phyloP scores from a whole-genome alignment of 2,113 vertebrate genomes.

The Sinocyclocheilus rhinocerous region DNA sequence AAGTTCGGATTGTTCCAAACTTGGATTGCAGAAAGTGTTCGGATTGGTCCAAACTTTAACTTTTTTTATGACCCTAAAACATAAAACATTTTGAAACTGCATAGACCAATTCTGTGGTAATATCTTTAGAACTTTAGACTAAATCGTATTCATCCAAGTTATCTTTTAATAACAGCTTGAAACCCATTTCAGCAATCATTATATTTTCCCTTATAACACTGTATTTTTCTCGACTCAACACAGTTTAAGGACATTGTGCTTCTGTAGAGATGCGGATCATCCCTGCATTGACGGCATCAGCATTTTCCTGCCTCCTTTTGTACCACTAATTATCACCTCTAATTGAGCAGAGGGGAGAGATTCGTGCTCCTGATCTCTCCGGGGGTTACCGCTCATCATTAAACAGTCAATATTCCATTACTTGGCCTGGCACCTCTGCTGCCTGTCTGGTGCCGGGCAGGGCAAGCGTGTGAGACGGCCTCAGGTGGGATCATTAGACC shows the following conservation, averaged over 20 bases:
- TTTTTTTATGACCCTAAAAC: too few relatives aligned
- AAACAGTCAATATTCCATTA: conserved; percentile 40
- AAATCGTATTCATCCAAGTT: background rate
- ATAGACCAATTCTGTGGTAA: background rate
- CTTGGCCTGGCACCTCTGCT: conserved; percentile 32
- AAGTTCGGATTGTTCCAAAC: too few relatives aligned
- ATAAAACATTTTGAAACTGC: background rate
- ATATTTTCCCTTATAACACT: background rate
- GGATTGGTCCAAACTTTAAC: background rate
- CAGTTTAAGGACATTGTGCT: background rate
- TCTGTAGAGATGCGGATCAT: conserved; percentile 11
- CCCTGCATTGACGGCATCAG: conserved; percentile 29
- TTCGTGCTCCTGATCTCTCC: conserved; percentile 21
- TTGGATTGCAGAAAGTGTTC: background rate
- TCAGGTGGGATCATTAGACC: conserved; percentile 51
- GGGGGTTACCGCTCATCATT: conserved; percentile 33
- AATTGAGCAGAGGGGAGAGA: conserved; percentile 44
- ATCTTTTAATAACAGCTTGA: background rate
- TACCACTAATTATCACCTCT: conserved; percentile 52
- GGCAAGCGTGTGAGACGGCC: conserved; percentile 45
- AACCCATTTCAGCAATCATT: background rate
- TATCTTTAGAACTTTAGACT: too few relatives aligned
- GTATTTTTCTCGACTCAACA: background rate
- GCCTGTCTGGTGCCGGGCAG: conserved; percentile 22
- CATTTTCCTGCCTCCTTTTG: conserved; percentile 35